Percentiles rank a stretch among this genome's conserved stretches.
phyloP scores from a whole-genome alignment of 1,140 invertebrate species.

The Holcopasites calliopsidis region DNA sequence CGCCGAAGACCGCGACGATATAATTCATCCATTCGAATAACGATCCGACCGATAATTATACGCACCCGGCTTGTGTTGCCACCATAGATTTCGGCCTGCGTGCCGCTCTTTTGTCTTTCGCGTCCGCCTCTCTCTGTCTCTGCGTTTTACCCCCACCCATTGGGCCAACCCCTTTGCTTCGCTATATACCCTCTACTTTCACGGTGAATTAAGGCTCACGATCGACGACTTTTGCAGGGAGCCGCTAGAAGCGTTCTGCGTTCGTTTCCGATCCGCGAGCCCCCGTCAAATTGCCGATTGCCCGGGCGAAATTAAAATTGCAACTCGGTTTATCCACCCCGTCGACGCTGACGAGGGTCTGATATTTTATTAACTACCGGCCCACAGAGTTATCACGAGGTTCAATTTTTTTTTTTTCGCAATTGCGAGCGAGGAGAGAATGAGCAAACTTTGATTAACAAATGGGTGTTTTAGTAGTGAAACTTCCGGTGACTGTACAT shows the following conservation, averaged over 20 bases:
- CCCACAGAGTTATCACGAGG: background rate
- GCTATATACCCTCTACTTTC: constrained; percentile 19
- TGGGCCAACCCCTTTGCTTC: too few relatives aligned
- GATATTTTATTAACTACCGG: background rate
- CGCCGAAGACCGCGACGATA: constrained; percentile 48
- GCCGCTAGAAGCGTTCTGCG: background rate
- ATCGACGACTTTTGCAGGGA: background rate
- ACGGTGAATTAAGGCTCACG: constrained; percentile 23
- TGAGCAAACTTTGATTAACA: too few relatives aligned
- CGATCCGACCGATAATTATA: constrained; percentile 63
- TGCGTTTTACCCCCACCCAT: too few relatives aligned
- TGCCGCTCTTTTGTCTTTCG: background rate
- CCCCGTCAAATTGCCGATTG: background rate
- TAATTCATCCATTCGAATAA: constrained; percentile 64
- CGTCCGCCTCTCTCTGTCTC: background rate
- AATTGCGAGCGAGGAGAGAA: too few relatives aligned
- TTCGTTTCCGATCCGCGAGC: background rate
- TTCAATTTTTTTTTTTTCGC: constrained; percentile 5
- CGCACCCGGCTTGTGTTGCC: constrained; percentile 33
- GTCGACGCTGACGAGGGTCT: background rate
- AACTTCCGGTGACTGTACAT: too few relatives aligned
- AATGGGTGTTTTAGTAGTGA: too few relatives aligned
- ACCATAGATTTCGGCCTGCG: constrained; percentile 43
- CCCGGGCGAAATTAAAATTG: constrained; percentile 1
- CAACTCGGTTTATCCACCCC: background rate